Conservation (phyloP, 2,888 invertebrate genomes). For the Cephus sareptanus region DNA sequence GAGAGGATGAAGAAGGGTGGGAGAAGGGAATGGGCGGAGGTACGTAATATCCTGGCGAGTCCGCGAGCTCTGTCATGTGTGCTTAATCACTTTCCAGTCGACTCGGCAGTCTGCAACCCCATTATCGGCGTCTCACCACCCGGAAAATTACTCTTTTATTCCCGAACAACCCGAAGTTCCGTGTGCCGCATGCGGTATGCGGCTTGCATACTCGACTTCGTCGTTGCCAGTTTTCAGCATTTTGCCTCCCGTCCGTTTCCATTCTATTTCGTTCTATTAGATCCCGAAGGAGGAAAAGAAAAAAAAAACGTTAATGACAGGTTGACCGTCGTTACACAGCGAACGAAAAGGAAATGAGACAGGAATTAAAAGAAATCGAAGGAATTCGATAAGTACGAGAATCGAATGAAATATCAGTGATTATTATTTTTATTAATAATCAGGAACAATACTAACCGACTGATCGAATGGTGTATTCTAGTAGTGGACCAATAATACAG, state of each 20-base stretch:
- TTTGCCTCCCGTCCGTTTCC: neutral
- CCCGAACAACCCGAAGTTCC: conserved; percentile 56
- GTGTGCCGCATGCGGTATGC: conserved; percentile 29
- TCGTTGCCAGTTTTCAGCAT: neutral
- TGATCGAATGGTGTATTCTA: neutral
- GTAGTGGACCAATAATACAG: neutral
- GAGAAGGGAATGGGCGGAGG: conserved; percentile 37
- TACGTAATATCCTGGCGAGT: conserved; percentile 62
- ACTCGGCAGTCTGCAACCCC: conserved; percentile 64
- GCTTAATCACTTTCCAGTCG: conserved; percentile 66
- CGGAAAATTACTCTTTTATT: conserved; percentile 66
- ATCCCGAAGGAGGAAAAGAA: conserved; percentile 25
- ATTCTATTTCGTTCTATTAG: conserved; percentile 42
- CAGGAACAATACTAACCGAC: neutral
- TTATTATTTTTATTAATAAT: neutral
- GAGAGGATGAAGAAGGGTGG: conserved; percentile 21
- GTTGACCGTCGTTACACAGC: neutral
- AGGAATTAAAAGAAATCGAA: neutral
- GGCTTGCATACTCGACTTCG: conserved; percentile 2
- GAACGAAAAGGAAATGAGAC: neutral
- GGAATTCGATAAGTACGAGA: neutral
- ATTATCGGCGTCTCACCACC: conserved; percentile 64
- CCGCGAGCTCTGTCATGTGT: conserved; percentile 63
- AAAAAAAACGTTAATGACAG: neutral
- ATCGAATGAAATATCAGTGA: neutral